Conservation (phyloP, 2,113 vertebrate species). For the Zapornia atra region DNA sequence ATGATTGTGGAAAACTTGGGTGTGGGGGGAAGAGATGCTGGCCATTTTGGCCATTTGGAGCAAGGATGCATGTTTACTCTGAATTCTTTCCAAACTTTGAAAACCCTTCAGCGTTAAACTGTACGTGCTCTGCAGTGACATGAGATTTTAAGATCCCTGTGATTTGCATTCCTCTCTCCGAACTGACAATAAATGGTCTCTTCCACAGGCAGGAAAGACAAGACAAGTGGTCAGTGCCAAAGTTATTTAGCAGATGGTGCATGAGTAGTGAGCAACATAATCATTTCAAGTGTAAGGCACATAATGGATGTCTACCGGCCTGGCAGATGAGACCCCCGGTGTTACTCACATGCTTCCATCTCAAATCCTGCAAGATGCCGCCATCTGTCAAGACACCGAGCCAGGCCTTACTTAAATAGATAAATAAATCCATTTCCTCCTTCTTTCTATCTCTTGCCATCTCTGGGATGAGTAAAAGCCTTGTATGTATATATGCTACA, state of each 20-base stretch:
- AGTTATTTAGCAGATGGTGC: slow-evolving; percentile 66
- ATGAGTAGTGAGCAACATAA: slow-evolving; percentile 42
- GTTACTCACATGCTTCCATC: neutral
- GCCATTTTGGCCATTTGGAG: neutral
- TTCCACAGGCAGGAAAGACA: neutral
- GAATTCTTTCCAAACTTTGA: neutral
- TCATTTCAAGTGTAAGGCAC: slow-evolving; percentile 25
- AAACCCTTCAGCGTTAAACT: neutral
- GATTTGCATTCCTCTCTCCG: neutral
- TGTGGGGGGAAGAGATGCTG: neutral
- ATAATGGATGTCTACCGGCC: slow-evolving; percentile 44
- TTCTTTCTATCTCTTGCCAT: neutral
- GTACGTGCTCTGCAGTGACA: accelerated
- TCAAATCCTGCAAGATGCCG: slow-evolving; percentile 30
- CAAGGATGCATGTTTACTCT: neutral
- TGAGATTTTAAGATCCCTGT: neutral
- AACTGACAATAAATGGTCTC: neutral
- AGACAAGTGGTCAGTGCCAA: slow-evolving; percentile 60
- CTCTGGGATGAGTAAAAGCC: neutral
- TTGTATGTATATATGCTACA: accelerated
- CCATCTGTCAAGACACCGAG: slow-evolving; percentile 59
- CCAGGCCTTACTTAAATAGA: neutral
- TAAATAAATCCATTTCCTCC: neutral
- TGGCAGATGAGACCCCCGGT: slow-evolving; percentile 25
- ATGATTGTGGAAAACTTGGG: slow-evolving; percentile 1